Evolutionary conservation across 2,797 vertebrate genomes (phyloP), one percentile per base, ranked within the genome.

Genomic region (Lycodopsis pacificus): DNA sequence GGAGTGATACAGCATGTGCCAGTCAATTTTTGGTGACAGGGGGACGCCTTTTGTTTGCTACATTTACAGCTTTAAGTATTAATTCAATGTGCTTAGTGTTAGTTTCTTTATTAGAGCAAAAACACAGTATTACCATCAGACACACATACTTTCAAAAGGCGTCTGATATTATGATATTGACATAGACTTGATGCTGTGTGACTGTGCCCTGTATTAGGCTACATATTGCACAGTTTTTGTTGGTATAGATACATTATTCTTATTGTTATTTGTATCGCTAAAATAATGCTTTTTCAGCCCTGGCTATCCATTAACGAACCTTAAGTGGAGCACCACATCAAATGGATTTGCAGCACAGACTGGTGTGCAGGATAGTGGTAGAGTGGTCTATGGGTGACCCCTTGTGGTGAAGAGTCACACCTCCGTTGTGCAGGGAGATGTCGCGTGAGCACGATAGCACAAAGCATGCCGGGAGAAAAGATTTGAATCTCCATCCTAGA

Each of bases 381-480:
- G 0, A 19, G 4, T 59, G 58, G 53, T 73, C n/a, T 46, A 2
- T 49, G 49, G 63, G 51, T 17, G 90, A 57, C 88, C 81, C 77
- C 91, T 87, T 27, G 86, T 86, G 92, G 89, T 62, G 3, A 1
- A 34, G 4, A 32, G n/a, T 27, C 7, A 58, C 34, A 38, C 1
- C 5, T 17, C 9, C 46, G 10, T 8, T 65, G 22, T 59, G 71
- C n/a, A 49, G 7, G 17, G 68, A n/a, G 34, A 30, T 38, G 15
- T 36, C 40, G 54, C 19, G 34, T 4, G 13, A 19, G 5, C 10
- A 17, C 22, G 10, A 51, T 0, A 27, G 22, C 73, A 40, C 85
- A 88, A 86, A 71, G 86, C 83, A 85, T 84, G 78, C 46, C 3
- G 64, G 78, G 83, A 82, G 44, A 51, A 77, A 72, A 51, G 3